Percentiles rank a stretch among this genome's conserved stretches.
phyloP scores from a whole-genome alignment of 1,140 invertebrate genomes.

The Dufourea novaeangliae region DNA sequence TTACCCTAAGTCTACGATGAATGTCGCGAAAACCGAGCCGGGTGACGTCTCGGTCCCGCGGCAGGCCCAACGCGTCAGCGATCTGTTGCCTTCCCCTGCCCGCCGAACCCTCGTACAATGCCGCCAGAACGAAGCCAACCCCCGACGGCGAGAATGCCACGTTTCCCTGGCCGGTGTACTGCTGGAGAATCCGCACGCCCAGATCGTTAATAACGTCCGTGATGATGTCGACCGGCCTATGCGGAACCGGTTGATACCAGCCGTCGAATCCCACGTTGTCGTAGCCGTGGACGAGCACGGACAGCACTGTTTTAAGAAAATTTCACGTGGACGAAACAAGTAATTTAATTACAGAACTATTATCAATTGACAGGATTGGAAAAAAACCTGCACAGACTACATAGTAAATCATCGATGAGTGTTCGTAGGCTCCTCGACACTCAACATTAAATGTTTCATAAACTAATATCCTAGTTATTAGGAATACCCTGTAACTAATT shows the following conservation, averaged over 20 bases:
- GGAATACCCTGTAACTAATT: too few relatives aligned
- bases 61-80: constrained; percentile 85
- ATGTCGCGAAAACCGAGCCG: constrained; percentile 90
- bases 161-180: constrained; percentile 86
- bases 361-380: too few relatives aligned
- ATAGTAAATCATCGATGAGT: too few relatives aligned
- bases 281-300: constrained; percentile 55
- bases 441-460: too few relatives aligned
- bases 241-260: constrained; percentile 64
- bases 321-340: not conserved
- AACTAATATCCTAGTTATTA: too few relatives aligned
- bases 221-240: constrained; percentile 86
- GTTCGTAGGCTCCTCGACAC: too few relatives aligned
- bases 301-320: constrained; percentile 50
- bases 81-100: constrained; percentile 87
- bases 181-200: constrained; percentile 85
- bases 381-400: too few relatives aligned
- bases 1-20: constrained; percentile 88
- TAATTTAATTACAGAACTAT: too few relatives aligned
- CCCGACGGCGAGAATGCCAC: constrained; percentile 92
- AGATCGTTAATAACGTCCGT: constrained; percentile 89
- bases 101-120: constrained; percentile 88
- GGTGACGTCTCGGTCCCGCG: constrained; percentile 86
- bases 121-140: constrained; percentile 88
- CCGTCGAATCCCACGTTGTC: constrained; percentile 60